phyloP scores from a whole-genome alignment of 2,113 vertebrate genomes.

The Catharus fuscescens region DNA sequence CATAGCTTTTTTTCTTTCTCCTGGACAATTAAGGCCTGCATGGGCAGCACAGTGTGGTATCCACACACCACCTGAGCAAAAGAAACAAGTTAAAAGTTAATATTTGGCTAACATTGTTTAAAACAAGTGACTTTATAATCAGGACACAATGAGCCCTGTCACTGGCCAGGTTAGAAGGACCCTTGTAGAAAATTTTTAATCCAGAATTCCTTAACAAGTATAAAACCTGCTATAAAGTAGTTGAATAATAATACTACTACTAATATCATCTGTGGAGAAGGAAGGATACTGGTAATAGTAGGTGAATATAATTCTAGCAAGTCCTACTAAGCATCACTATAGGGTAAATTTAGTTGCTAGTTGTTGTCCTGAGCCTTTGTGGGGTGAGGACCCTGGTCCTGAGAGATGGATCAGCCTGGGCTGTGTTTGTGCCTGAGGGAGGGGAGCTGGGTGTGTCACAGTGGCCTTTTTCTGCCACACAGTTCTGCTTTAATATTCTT shows the following conservation, averaged over 20 bases:
- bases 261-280: neutral
- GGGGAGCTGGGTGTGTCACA: neutral
- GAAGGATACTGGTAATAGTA: neutral
- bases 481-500: neutral
- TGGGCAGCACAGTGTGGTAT: neutral
- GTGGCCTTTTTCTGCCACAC: neutral
- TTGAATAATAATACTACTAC: neutral
- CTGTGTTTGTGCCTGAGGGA: neutral
- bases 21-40: neutral
- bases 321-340: fast-evolving
- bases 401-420: neutral
- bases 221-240: neutral
- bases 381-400: neutral
- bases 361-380: neutral
- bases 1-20: neutral
- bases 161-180: neutral
- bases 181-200: neutral
- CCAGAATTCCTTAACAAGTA: neutral
- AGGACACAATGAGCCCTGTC: neutral
- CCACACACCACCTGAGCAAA: neutral
- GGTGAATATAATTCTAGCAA: neutral
- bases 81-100: neutral
- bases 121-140: neutral
- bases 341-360: neutral
- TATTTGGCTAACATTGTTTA: neutral